Percentiles rank a stretch among this genome's conserved stretches.
phyloP scores from a whole-genome alignment of 2,113 vertebrate species.

The Leptosomus discolor region DNA sequence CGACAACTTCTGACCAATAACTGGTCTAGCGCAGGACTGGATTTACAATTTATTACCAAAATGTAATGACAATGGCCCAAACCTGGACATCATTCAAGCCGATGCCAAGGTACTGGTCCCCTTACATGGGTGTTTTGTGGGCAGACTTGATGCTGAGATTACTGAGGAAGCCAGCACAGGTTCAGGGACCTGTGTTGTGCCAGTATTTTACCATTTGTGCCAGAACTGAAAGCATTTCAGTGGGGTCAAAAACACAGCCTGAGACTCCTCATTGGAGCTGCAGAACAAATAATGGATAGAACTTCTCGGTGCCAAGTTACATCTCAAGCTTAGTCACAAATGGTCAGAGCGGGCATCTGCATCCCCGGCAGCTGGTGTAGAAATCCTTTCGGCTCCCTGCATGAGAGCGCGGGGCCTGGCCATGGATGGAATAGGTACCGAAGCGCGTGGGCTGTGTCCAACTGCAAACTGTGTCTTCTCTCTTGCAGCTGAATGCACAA shows the following conservation, averaged over 20 bases:
- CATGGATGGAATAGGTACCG: neutral
- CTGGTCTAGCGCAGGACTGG: neutral
- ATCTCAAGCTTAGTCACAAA: neutral
- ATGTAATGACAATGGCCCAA: neutral
- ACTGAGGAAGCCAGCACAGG: neutral
- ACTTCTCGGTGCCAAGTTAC: slow-evolving; percentile 3
- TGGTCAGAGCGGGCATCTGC: neutral
- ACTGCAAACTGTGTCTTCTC: neutral
- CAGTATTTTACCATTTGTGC: slow-evolving; percentile 49
- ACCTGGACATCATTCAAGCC: neutral
- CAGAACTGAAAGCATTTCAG: slow-evolving; percentile 51
- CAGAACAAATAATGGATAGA: slow-evolving; percentile 56
- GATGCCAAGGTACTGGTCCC: neutral
- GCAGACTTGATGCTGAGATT: neutral
- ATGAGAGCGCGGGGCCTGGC: neutral
- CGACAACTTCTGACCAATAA: neutral
- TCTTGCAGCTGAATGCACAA: slow-evolving; percentile 4
- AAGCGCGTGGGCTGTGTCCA: neutral
- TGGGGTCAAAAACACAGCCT: slow-evolving; percentile 33
- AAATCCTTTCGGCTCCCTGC: neutral
- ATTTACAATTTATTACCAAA: neutral
- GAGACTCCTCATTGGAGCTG: slow-evolving; percentile 24
- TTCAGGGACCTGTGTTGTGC: slow-evolving; percentile 28
- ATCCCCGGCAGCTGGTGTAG: neutral
- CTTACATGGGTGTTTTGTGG: neutral